Evolutionary conservation across 2,113 vertebrate species (phyloP), one percentile per base, ranked within the genome.

Genomic region (Plotosus lineatus): DNA sequence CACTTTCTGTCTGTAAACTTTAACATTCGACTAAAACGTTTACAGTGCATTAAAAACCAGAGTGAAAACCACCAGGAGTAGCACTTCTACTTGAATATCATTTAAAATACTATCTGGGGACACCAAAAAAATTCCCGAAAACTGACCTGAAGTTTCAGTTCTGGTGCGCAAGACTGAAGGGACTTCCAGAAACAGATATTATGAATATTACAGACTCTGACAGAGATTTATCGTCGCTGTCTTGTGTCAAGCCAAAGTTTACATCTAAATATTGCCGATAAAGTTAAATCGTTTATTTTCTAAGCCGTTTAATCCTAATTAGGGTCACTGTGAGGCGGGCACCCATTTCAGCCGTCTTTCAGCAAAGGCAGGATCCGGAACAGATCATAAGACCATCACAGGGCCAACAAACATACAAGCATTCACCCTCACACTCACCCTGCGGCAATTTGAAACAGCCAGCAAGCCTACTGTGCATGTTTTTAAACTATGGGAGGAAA

Each of bases 121-220:
- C 3, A 26, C 5, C 12, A 3, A 38, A 10, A 42, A 55, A 53
- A 48, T 12, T 73, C 23, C 46, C 69, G 46, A 50, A 50, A 51
- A 28, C 46, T 26, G 46, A 71, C 19, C 5, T 33, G 21, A 58
- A 46, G 65, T 79, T 79, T 79, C 51, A 48, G 51, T 58, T 79
- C 51, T 66, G 36, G 38, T 58, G 38, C 19, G 23, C n/a, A 31
- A 15, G 4, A 44, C 4, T 23, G 11, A 77, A 50, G 44, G 17
- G 65, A 77, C 28, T 50, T 79, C 50, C 33, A 53, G 50, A 44
- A 14, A 28, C 33, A 2, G 28, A 48, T 19, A 78, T 40, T 21
- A 33, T 78, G 61, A 53, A 40, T 42, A 55, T 71, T n/a, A 28
- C 8, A 56, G 26, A 21, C 28, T 28, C 1, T 12, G 23, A 3